Percentiles rank a stretch among this genome's conserved stretches.
Conservation (phyloP, 2,797 vertebrate species). For the Oreochromis grahami region DNA sequence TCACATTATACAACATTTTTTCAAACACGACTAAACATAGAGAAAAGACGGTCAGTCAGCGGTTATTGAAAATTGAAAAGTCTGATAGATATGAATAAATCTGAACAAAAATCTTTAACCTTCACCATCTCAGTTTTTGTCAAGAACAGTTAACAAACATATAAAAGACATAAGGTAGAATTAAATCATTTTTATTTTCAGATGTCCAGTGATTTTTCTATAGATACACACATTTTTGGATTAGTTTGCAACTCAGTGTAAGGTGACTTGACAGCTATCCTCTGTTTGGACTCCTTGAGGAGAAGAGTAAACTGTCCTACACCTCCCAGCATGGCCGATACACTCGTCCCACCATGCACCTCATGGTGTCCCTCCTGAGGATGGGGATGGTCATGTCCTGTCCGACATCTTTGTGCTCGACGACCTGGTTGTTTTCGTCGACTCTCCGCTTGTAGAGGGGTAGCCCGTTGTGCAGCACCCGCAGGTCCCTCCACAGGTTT, state of each 20-base stretch:
- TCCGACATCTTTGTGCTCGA: constrained; percentile 21
- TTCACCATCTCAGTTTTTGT: neutral
- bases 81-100: neutral
- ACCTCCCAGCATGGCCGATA: constrained; percentile 82
- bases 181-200: constrained; percentile 49
- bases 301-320: constrained; percentile 44
- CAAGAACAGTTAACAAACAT: neutral
- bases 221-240: constrained; percentile 24
- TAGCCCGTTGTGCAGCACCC: constrained; percentile 39
- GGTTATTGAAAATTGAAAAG: neutral
- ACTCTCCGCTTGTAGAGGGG: constrained; percentile 54
- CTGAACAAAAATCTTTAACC: neutral
- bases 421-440: constrained; percentile 45
- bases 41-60: neutral
- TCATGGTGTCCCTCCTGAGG: constrained; percentile 76
- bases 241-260: constrained; percentile 20
- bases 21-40: neutral
- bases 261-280: neutral
- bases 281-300: neutral
- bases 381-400: constrained; percentile 66
- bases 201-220: constrained; percentile 3
- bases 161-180: constrained; percentile 19
- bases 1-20: neutral
- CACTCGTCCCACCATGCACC: constrained; percentile 82
- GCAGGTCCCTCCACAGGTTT: constrained; percentile 63